phyloP scores from a whole-genome alignment of 2,113 vertebrate genomes.

The Coturnix japonica region DNA sequence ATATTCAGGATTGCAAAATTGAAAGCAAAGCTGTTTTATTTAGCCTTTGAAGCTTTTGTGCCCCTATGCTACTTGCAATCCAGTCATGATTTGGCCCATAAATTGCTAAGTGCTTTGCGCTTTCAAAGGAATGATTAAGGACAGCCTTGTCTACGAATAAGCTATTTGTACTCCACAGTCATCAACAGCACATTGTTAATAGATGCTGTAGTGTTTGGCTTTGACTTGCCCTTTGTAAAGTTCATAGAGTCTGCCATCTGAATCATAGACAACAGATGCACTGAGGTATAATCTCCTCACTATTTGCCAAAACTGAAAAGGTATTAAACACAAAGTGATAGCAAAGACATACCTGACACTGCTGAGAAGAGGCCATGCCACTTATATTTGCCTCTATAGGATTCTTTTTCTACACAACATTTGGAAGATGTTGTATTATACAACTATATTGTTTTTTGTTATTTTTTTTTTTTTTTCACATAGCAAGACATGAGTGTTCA shows the following conservation, averaged over 20 bases:
- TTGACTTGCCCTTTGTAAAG: constrained; percentile 59
- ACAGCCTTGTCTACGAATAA: constrained; percentile 11
- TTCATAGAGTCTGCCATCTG: constrained; percentile 26
- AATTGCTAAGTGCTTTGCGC: constrained; percentile 33
- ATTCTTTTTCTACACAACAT: not conserved
- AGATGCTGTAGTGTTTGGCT: constrained; percentile 49
- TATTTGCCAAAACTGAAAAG: constrained; percentile 30
- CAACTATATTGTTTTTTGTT: not conserved
- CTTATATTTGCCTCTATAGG: not conserved
- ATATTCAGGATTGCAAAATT: constrained; percentile 3
- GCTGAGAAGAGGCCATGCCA: not conserved
- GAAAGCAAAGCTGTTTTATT: constrained; percentile 18
- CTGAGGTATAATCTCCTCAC: not conserved
- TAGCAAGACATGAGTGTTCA: not conserved
- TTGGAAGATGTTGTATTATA: not conserved
- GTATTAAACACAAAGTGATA: not conserved
- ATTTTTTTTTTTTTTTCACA: not conserved
- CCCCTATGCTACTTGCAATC: not conserved
- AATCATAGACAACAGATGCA: constrained; percentile 46
- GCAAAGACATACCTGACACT: not conserved
- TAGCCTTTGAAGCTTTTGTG: not conserved
- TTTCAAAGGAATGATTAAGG: constrained; percentile 38
- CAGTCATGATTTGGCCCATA: constrained; percentile 35
- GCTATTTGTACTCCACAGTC: constrained; percentile 40
- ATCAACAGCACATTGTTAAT: constrained; percentile 55